Evolutionary conservation across 2,797 vertebrate species (phyloP).

Genomic region (Micromesistius poutassou): DNA sequence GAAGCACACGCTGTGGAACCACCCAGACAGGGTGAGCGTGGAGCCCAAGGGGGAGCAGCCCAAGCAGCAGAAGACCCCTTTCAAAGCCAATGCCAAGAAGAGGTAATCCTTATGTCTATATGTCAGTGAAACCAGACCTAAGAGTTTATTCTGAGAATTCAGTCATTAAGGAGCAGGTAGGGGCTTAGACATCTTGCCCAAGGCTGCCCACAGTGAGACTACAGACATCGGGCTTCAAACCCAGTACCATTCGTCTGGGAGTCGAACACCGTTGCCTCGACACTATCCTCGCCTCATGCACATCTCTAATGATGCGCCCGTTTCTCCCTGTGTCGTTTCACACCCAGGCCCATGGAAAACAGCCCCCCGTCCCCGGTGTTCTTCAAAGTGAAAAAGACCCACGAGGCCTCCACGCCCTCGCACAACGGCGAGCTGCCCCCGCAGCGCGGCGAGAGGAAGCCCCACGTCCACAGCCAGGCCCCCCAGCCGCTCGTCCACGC

Average conservation of each 20-base stretch:
- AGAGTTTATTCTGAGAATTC: neutral
- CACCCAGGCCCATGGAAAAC: slow-evolving; percentile 82
- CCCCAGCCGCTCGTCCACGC: slow-evolving; percentile 48
- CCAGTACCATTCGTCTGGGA: neutral
- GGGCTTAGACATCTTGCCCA: neutral
- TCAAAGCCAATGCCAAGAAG: slow-evolving; percentile 84
- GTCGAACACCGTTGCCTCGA: neutral
- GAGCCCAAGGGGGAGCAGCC: slow-evolving; percentile 71
- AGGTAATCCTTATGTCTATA: slow-evolving; percentile 70
- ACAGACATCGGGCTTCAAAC: neutral
- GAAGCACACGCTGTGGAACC: slow-evolving; percentile 95
- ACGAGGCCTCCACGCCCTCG: slow-evolving; percentile 68
- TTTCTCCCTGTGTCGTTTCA: neutral
- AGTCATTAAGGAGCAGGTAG: neutral
- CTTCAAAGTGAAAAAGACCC: slow-evolving; percentile 83
- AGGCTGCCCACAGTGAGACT: neutral
- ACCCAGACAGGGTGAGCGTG: slow-evolving; percentile 75
- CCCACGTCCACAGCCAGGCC: slow-evolving; percentile 54
- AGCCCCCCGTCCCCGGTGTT: slow-evolving; percentile 76
- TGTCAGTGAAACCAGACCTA: too few species aligned
- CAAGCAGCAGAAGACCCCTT: slow-evolving; percentile 75
- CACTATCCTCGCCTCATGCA: neutral
- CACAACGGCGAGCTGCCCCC: slow-evolving; percentile 83
- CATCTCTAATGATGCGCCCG: neutral
- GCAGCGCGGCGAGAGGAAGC: slow-evolving; percentile 70